A percentile compares a stretch with the other conserved stretches of the same genome.
Evolutionary conservation across 37 sponge, comb jelly and placozoan genomes (phyloP).

Genomic region (Spongilla lacustris): DNA sequence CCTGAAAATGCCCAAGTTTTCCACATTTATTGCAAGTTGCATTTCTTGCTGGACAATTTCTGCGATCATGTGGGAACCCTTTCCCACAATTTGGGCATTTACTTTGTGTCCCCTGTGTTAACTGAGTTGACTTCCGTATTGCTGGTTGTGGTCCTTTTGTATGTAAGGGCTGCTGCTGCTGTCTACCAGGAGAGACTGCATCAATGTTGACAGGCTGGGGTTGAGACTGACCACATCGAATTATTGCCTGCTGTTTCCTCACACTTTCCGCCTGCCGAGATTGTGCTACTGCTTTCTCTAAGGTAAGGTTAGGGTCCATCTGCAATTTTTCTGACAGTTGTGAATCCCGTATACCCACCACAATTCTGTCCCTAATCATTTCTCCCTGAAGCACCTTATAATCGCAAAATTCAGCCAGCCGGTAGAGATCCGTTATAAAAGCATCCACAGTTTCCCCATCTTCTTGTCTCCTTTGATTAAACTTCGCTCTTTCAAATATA

Average conservation of each 20-base stretch:
- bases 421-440: conserved; percentile 46
- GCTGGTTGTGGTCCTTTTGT: too few relatives aligned
- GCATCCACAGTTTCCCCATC: conserved; percentile 47
- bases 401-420: conserved; percentile 36
- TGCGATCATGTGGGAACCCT: conserved; percentile 12
- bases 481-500: conserved; percentile 51
- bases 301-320: conserved; percentile 11
- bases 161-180: too few relatives aligned
- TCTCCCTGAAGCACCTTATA: conserved; percentile 42
- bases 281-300: conserved; percentile 32
- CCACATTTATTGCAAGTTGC: conserved; percentile 10
- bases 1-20: conserved; percentile 13
- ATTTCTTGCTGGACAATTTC: conserved; percentile 14
- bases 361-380: conserved; percentile 50
- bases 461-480: conserved; percentile 45
- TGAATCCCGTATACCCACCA: conserved; percentile 35
- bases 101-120: too few relatives aligned
- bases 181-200: too few relatives aligned
- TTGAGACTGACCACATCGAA: neutral
- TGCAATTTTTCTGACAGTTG: conserved; percentile 43
- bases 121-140: too few relatives aligned
- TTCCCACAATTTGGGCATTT: conserved; percentile 10
- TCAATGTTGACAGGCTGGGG: too few relatives aligned
- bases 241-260: conserved; percentile 24
- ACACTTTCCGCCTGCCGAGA: conserved; percentile 27